phyloP scores from a whole-genome alignment of 2,888 invertebrate species.

The Calephelis perditalis region DNA sequence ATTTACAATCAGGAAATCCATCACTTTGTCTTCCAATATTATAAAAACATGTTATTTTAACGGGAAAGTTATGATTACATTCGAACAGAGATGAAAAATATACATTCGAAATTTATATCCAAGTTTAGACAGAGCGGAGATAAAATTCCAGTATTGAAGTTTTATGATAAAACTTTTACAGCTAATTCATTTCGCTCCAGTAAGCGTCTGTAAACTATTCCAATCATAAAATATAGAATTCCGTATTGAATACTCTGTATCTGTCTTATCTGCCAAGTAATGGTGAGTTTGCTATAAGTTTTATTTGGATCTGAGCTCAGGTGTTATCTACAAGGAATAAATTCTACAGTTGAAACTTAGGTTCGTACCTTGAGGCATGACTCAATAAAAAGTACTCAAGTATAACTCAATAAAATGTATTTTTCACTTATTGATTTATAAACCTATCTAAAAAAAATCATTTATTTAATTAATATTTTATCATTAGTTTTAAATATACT shows the following conservation, averaged over 20 bases:
- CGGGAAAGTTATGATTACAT: neutral
- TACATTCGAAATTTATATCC: conserved; percentile 1
- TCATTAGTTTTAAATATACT: no score
- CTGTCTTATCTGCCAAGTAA: neutral
- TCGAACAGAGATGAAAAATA: conserved; percentile 3
- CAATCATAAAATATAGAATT: conserved; percentile 2
- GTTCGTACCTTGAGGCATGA: no score
- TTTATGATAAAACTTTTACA: conserved; percentile 11
- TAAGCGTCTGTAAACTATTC: conserved; percentile 9
- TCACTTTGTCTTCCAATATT: no score
- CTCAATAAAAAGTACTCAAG: no score
- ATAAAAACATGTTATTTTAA: neutral
- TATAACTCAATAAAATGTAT: no score
- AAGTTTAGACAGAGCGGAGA: conserved; percentile 11
- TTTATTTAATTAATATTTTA: no score
- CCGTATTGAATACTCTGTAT: conserved; percentile 1
- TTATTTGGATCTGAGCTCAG: neutral
- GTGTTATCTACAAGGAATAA: no score
- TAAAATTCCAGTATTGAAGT: neutral
- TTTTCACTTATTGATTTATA: no score
- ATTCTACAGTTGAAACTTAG: no score
- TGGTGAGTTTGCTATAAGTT: neutral
- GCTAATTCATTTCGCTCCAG: conserved; percentile 8
- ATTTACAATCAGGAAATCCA: no score
- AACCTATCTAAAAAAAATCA: no score